Evolutionary conservation across 2,113 vertebrate species (phyloP).

Genomic region (Rhea pennata): DNA sequence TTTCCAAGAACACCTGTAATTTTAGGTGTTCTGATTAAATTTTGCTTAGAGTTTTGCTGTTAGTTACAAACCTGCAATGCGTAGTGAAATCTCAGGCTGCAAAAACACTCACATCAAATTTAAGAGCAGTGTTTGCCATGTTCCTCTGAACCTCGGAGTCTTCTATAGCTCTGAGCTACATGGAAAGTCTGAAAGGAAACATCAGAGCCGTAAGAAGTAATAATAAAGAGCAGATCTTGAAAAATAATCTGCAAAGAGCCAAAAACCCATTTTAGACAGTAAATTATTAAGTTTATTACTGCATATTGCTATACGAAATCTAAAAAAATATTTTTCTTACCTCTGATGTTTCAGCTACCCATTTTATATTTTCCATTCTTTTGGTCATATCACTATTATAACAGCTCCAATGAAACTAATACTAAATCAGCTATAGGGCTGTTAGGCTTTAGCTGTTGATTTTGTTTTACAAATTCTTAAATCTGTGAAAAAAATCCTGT

Average conservation of each 20-base stretch:
- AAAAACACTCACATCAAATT: not conserved
- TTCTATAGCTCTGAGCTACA: not conserved
- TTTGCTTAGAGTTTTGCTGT: not conserved
- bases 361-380: not conserved
- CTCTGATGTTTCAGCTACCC: not conserved
- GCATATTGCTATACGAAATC: not conserved
- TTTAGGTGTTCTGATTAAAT: not conserved
- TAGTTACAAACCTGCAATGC: not conserved
- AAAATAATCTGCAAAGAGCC: constrained; percentile 29
- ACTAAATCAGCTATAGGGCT: not conserved
- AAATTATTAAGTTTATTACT: constrained; percentile 26
- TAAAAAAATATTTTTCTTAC: constrained; percentile 9
- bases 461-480: not conserved
- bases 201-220: constrained; percentile 1
- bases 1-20: not conserved
- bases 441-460: not conserved
- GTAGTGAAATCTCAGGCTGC: not conserved
- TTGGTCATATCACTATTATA: not conserved
- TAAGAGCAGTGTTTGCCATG: not conserved
- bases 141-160: not conserved
- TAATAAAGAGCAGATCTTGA: constrained; percentile 16
- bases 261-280: constrained; percentile 9
- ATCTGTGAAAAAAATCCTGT: not conserved
- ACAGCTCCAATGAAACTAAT: constrained; percentile 7
- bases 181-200: constrained; percentile 55